Base-by-base conservation (phyloP, 37 sponge, comb jelly and placozoan genomes). In the Crambe crambe region DNA sequence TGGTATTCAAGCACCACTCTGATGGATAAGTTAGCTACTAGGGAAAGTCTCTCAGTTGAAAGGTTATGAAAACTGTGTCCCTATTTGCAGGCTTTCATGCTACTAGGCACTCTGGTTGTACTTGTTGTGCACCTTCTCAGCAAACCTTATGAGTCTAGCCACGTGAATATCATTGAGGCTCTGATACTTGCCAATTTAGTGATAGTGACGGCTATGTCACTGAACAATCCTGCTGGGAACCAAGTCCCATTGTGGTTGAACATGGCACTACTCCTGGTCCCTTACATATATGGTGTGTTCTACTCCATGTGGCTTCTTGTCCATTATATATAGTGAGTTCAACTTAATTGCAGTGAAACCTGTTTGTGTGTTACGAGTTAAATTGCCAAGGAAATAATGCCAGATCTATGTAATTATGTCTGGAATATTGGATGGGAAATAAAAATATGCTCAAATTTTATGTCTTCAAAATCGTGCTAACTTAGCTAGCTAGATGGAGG, bases 161-260 rank as follows among this genome's bases (percentile, higher is more conserved):
- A 80, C 60, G 76, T 85, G 71, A 92, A 92, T 39, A 41, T 87
- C 39, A 84, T 87, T 44, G 92, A 92, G 72, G 78, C 85, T 22
- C n/a, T 65, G 41, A 80, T 92, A 35, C 47, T 92, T 42, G 35
- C 80, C 3, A 44, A 87, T 54, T 68, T 92, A 12, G 61, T 87
- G 26, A 20, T 72, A 21, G 85, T 87, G 56, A 84, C 80, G 2
- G 84, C 43, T 1, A 84, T 86, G 12, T 81, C 74, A 37, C 79
- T 91, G 8, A 72, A 86, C n/a, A n/a, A n/a, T 26, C 84, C 77
- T 22, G 3, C 35, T 0, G 58, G 23, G 31, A 61, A 40, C 38
- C 76, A 56, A 0, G 76, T 87, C 23, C 84, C 87, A 30, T 23
- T 40, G 38, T 68, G 64, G 66, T 70, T 91, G 54, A 74, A 43